These are phyloP conservation scores for Melikaiella ostensackeni DNA, from an alignment of 2,888 invertebrate genomes.

Conservation along the genomic window DNA sequence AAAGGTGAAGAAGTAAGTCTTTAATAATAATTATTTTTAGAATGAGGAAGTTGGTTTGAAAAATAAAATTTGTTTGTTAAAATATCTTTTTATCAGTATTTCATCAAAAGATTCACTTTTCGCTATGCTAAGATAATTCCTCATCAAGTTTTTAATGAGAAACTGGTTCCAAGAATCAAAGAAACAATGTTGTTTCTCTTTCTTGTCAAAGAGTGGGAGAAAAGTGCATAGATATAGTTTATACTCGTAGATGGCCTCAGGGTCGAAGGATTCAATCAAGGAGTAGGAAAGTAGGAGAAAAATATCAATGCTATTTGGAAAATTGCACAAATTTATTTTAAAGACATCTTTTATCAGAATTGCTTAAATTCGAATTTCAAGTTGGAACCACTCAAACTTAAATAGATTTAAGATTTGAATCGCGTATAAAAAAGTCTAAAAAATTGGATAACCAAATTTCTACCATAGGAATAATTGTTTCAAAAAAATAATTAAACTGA, in stretches of 20 bases:
- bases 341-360: neutral
- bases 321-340: neutral
- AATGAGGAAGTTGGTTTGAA: neutral
- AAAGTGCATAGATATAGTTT: neutral
- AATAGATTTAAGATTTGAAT: no score
- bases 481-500: no score
- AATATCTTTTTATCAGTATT: neutral
- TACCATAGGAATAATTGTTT: no score
- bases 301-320: neutral
- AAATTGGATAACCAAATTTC: no score
- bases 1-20: no score
- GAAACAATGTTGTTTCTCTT: slow-evolving; percentile 1
- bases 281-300: neutral
- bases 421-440: no score
- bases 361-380: no score
- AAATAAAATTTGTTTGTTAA: neutral
- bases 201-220: neutral
- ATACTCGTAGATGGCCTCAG: neutral
- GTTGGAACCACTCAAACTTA: no score
- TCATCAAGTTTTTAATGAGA: slow-evolving; percentile 13
- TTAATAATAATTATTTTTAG: neutral
- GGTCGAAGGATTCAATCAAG: neutral
- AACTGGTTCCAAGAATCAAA: slow-evolving; percentile 21
- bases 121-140: neutral
- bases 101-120: neutral